phyloP scores from a whole-genome alignment of 2,797 vertebrate genomes.

The Microhierax caerulescens region DNA sequence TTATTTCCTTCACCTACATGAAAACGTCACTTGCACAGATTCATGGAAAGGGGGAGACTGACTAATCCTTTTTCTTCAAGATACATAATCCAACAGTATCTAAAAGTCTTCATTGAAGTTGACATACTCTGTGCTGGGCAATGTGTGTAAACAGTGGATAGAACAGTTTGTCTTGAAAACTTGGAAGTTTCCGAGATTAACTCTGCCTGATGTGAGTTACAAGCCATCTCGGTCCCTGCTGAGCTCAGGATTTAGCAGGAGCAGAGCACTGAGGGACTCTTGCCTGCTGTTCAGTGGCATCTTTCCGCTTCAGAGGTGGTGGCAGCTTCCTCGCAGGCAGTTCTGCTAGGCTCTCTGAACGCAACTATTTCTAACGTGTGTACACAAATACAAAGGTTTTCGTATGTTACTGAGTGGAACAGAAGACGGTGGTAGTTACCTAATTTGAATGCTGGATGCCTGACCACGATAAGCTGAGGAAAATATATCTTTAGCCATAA shows the following conservation, averaged over 20 bases:
- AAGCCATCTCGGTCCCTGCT: accelerated
- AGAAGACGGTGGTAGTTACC: not conserved
- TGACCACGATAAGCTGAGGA: not conserved
- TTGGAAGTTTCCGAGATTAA: not conserved
- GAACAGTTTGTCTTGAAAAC: not conserved
- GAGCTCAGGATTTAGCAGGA: not conserved
- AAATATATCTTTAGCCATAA: not conserved
- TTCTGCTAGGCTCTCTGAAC: not conserved
- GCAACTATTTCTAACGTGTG: accelerated
- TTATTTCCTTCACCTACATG: not conserved
- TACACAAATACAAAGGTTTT: not conserved
- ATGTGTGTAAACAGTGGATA: not conserved
- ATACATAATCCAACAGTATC: not conserved
- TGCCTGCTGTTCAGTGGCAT: not conserved
- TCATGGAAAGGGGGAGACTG: not conserved
- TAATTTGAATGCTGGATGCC: not conserved
- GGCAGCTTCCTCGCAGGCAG: not conserved
- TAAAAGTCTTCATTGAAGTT: not conserved
- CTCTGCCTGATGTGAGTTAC: not conserved
- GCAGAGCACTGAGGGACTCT: accelerated
- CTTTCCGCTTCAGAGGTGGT: not conserved
- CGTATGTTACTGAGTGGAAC: accelerated
- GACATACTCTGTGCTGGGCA: not conserved
- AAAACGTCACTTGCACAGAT: not conserved
- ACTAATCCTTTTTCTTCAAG: not conserved